Evolutionary conservation across 2,113 vertebrate genomes (phyloP).

Genomic region (Numenius arquata): DNA sequence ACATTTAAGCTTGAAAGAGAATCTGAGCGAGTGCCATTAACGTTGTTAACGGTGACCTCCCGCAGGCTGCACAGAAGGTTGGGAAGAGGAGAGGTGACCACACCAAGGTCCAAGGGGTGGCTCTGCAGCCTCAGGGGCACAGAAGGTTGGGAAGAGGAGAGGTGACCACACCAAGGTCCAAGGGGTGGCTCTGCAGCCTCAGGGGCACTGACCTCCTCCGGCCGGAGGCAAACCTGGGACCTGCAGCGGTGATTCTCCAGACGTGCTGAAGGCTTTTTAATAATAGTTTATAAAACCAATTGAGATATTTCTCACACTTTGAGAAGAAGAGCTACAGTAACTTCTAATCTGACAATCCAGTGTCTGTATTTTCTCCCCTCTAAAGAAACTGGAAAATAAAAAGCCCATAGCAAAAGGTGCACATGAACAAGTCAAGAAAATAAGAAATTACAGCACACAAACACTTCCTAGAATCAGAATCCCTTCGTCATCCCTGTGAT

Average conservation of each 20-base stretch:
- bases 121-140: not conserved
- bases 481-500: not conserved
- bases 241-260: not conserved
- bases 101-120: not conserved
- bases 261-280: not conserved
- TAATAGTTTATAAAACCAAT: not conserved
- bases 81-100: not conserved
- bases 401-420: not conserved
- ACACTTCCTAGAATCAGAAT: not conserved
- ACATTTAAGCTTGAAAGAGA: not conserved
- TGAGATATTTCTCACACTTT: not conserved
- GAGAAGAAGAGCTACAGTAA: not conserved
- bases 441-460: not conserved
- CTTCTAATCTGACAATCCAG: not conserved
- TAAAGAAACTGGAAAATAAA: not conserved
- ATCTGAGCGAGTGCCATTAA: not conserved
- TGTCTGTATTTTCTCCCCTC: not conserved
- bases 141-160: not conserved
- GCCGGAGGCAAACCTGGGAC: not conserved
- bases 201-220: not conserved
- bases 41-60: rapidly evolving
- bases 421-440: not conserved
- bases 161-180: not conserved
- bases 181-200: not conserved
- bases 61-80: not conserved